Evolutionary conservation across 2,113 vertebrate genomes (phyloP), one percentile per base, ranked within the genome.

Genomic region (Ochotona princeps): DNA sequence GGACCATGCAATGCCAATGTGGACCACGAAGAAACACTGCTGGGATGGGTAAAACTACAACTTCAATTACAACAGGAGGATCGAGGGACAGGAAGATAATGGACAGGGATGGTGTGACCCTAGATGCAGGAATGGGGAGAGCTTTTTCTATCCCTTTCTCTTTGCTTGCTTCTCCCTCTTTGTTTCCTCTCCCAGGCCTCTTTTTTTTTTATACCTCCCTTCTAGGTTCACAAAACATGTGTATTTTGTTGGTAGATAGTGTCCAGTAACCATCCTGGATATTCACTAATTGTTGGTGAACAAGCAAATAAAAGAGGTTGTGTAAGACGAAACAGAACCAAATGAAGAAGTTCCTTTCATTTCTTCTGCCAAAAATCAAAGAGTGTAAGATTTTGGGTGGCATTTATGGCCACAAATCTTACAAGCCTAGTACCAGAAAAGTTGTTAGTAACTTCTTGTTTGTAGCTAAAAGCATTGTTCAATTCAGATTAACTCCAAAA

Each of bases 351-450:
- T 47, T 38, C 25, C 35, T 78, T 74, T 84, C 20, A 79, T 93
- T 92, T 95, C 80, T 82, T 70, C 84, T 86, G 47, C 63, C 10
- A 9, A 93, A 21, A 72, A 60, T 94, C 87, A 94, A 85, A 94
- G 47, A 67, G 17, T n/a, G 82, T 61, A 44, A 44, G 38, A 44
- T 44, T 44, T 44, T 44, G 38, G 38, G 38, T 44, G 38, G 38
- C 38, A 44, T 44, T 44, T 44, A 44, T 44, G 38, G 38, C 38
- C 38, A 44, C 38, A 44, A 44, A 44, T 44, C 38, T 44, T 44
- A 6, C 38, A 44, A 44, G 38, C 38, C 6, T 44, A 44, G 4
- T 44, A 44, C 38, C 38, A 6, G 38, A 44, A 44, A 44, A 6
- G 38, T 44, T 44, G 38, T 44, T 44, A 6, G 38, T 44, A 44